A percentile compares a stretch with the other conserved stretches of the same genome.
These are phyloP conservation scores for Drosophila kokeensis DNA, from an alignment of 2,888 invertebrate species.

Conservation along the genomic window DNA sequence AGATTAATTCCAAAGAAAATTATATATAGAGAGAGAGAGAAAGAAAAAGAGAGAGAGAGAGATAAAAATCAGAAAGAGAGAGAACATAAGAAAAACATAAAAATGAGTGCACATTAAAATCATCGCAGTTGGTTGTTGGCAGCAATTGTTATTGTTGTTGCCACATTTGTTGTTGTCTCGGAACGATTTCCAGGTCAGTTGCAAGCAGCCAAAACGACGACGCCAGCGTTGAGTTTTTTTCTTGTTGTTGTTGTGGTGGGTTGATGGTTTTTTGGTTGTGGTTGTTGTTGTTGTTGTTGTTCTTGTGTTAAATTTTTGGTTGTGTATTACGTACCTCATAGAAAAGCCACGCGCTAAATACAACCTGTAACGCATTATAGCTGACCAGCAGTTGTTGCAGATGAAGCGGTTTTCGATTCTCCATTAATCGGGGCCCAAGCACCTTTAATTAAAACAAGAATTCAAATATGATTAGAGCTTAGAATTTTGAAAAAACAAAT, in stretches of 20 bases:
- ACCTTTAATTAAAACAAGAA: constrained; percentile 86
- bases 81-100: constrained; percentile 53
- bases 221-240: constrained; percentile 42
- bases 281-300: constrained; percentile 11
- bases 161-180: constrained; percentile 14
- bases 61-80: constrained; percentile 44
- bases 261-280: constrained; percentile 13
- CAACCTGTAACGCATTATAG: constrained; percentile 95
- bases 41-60: constrained; percentile 34
- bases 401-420: constrained; percentile 95
- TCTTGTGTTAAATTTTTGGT: constrained; percentile 18
- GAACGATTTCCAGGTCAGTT: constrained; percentile 41
- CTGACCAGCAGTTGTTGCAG: constrained; percentile 91
- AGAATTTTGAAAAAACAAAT: background rate
- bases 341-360: constrained; percentile 95
- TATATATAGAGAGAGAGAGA: background rate
- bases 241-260: constrained; percentile 10
- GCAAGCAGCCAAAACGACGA: constrained; percentile 55
- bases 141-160: constrained; percentile 4
- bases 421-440: constrained; percentile 95
- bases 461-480: background rate
- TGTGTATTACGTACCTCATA: constrained; percentile 90
- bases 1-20: constrained; percentile 75
- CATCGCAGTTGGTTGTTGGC: constrained; percentile 12
- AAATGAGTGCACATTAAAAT: constrained; percentile 45